A percentile compares a stretch with the other conserved stretches of the same genome.
Evolutionary conservation across 2,113 vertebrate genomes (phyloP).

Genomic region (Ornithorhynchus anatinus): DNA sequence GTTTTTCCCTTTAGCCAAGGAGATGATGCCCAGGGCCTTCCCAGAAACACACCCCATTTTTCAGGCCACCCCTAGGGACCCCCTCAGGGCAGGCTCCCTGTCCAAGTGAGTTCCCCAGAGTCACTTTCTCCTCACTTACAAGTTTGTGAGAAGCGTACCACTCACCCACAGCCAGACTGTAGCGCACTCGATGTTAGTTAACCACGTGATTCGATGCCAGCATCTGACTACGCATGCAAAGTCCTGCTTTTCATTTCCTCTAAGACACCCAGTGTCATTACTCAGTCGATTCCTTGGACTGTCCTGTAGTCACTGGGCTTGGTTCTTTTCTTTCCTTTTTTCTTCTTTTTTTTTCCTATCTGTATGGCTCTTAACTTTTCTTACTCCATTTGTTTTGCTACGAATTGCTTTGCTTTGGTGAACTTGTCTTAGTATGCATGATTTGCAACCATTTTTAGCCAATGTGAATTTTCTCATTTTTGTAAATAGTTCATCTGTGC

Average conservation of each 20-base stretch:
- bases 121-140: neutral
- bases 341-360: slow-evolving; percentile 7
- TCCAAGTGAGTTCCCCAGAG: neutral
- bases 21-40: neutral
- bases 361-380: slow-evolving; percentile 47
- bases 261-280: slow-evolving; percentile 64
- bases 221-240: slow-evolving; percentile 36
- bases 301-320: slow-evolving; percentile 56
- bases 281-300: slow-evolving; percentile 57
- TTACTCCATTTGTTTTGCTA: slow-evolving; percentile 50
- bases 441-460: slow-evolving; percentile 57
- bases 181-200: slow-evolving; percentile 51
- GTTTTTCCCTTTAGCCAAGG: neutral
- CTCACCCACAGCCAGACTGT: slow-evolving; percentile 49
- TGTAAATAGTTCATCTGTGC: slow-evolving; percentile 71
- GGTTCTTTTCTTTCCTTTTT: slow-evolving; percentile 3
- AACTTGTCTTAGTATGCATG: slow-evolving; percentile 62
- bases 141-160: slow-evolving; percentile 69
- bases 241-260: slow-evolving; percentile 61
- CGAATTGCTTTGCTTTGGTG: slow-evolving; percentile 70
- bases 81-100: neutral
- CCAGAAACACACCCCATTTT: no score
- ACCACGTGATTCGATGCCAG: slow-evolving; percentile 40
- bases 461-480: slow-evolving; percentile 67
- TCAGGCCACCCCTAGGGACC: no score